These are phyloP conservation scores for Neotoma lepida DNA, from an alignment of 2,113 vertebrate genomes.

Conservation along the genomic window DNA sequence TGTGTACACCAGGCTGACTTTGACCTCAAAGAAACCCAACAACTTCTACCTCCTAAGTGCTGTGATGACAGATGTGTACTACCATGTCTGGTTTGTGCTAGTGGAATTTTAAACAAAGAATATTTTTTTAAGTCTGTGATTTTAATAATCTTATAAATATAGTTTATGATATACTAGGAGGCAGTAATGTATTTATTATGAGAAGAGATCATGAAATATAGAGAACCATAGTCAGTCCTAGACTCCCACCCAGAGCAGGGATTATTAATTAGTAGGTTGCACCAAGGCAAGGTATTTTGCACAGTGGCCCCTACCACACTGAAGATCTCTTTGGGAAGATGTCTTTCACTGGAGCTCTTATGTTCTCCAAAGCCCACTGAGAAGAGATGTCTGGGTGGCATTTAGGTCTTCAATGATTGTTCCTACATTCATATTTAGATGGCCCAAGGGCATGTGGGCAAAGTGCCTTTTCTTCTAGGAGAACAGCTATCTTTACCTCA, in stretches of 20 bases:
- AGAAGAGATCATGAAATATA: background rate
- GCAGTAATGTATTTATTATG: background rate
- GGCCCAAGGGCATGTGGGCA: background rate
- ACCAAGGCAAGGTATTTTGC: background rate
- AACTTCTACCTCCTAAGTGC: background rate
- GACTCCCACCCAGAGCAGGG: background rate
- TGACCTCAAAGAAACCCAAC: background rate
- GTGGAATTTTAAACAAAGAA: background rate
- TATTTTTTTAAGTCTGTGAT: background rate
- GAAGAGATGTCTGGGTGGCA: background rate
- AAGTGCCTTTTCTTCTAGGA: background rate
- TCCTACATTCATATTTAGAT: background rate
- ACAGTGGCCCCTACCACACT: background rate
- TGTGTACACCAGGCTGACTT: background rate
- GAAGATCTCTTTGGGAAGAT: background rate
- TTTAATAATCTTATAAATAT: background rate
- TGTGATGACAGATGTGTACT: too few relatives aligned
- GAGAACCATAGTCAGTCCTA: background rate
- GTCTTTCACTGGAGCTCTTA: background rate
- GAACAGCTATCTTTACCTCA: background rate
- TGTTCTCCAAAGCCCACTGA: background rate
- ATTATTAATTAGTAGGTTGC: background rate
- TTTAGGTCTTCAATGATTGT: background rate
- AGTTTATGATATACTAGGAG: background rate
- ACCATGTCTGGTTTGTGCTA: background rate